A percentile compares a stretch with the other conserved stretches of the same genome.
Conservation (phyloP, 2,113 vertebrate species). For the Cygnus buccinator region DNA sequence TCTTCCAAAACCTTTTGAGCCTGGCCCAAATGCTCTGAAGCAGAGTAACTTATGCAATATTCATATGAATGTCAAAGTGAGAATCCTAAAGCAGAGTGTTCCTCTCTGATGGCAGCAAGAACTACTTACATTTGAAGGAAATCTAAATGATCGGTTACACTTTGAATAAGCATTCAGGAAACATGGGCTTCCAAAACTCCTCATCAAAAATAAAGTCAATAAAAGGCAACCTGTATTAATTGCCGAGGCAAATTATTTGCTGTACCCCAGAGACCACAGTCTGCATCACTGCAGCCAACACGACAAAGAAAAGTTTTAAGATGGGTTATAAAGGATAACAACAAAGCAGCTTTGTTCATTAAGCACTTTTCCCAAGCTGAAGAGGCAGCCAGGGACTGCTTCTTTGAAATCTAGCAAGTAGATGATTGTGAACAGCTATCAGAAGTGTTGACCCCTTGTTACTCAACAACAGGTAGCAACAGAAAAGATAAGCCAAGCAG, state of each 20-base stretch:
- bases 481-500: neutral
- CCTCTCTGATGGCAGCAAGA: neutral
- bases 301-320: slow-evolving; percentile 25
- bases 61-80: neutral
- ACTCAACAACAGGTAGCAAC: neutral
- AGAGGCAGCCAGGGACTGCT: neutral
- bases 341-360: neutral
- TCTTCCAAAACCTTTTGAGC: neutral
- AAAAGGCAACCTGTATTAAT: neutral
- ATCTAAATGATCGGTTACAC: neutral
- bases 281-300: fast-evolving
- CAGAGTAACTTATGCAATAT: neutral
- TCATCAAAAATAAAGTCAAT: neutral
- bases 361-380: neutral
- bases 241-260: neutral
- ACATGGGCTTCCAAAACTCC: neutral
- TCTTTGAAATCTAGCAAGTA: slow-evolving; percentile 28
- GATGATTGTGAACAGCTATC: neutral
- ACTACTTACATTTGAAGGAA: neutral
- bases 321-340: neutral
- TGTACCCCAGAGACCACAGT: neutral
- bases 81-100: neutral
- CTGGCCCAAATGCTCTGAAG: neutral
- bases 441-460: neutral
- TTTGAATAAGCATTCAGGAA: neutral